phyloP scores from a whole-genome alignment of 2,113 vertebrate species.

The Macheiramphus alcinus region DNA sequence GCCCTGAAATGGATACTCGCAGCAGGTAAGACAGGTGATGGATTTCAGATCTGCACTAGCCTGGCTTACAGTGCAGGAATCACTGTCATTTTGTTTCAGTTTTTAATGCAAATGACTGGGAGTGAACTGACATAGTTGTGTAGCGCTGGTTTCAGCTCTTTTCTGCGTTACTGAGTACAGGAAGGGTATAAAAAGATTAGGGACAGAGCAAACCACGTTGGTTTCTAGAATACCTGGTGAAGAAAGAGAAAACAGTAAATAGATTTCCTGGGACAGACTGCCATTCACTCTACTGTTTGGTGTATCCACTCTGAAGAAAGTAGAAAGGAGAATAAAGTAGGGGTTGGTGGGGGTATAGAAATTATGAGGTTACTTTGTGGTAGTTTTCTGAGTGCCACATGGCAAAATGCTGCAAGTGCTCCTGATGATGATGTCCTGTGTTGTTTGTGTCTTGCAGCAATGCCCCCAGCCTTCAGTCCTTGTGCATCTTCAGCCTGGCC shows the following conservation, averaged over 20 bases:
- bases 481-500: conserved; percentile 94
- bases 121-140: neutral
- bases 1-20: conserved; percentile 85
- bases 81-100: neutral
- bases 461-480: conserved; percentile 87
- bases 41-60: neutral
- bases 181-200: neutral
- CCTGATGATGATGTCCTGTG: neutral
- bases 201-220: neutral
- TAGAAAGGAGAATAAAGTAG: neutral
- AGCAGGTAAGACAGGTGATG: conserved; percentile 75
- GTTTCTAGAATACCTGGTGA: neutral
- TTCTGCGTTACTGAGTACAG: neutral
- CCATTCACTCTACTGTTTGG: neutral
- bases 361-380: neutral
- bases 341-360: neutral
- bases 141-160: neutral
- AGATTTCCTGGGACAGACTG: neutral
- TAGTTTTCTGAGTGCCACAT: neutral
- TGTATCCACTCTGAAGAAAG: neutral
- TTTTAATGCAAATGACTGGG: neutral
- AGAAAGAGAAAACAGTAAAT: neutral
- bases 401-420: neutral
- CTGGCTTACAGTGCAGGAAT: neutral
- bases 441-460: conserved; percentile 59